Evolutionary conservation across 2,888 invertebrate species (phyloP).

Genomic region (Zootermopsis nevadensis): DNA sequence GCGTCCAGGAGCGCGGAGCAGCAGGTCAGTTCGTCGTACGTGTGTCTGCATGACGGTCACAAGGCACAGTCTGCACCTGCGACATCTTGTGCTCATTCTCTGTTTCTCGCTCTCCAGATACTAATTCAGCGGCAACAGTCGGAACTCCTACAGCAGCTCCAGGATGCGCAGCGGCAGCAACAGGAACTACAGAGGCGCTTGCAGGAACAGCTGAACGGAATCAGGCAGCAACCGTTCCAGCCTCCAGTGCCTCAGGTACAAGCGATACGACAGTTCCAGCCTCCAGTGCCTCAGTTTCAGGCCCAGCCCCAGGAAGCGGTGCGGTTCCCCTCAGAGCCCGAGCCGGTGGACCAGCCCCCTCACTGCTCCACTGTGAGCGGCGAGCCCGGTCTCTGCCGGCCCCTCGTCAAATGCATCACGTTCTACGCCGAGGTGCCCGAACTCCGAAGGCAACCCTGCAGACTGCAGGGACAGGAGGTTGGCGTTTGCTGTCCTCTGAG

Average conservation of each 20-base stretch:
- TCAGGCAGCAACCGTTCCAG: slow-evolving; percentile 19
- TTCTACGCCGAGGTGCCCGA: slow-evolving; percentile 61
- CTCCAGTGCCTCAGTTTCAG: slow-evolving; percentile 20
- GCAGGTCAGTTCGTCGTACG: not conserved
- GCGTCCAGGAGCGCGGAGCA: slow-evolving; percentile 53
- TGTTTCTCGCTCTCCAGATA: not conserved
- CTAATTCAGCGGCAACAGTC: slow-evolving; percentile 48
- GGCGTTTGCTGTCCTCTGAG: slow-evolving; percentile 60
- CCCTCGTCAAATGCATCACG: slow-evolving; percentile 59
- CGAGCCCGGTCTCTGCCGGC: slow-evolving; percentile 58
- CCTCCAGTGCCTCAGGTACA: not conserved
- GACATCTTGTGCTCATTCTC: too few relatives aligned
- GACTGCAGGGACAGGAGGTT: slow-evolving; percentile 56
- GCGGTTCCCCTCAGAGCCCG: slow-evolving; percentile 20
- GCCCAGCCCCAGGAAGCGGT: slow-evolving; percentile 28
- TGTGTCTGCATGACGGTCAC: not conserved
- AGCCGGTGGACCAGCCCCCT: slow-evolving; percentile 26
- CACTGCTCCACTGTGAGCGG: slow-evolving; percentile 57
- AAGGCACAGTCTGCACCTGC: too few relatives aligned
- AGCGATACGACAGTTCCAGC: not conserved
- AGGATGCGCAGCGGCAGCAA: slow-evolving; percentile 54
- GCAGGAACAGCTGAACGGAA: slow-evolving; percentile 49
- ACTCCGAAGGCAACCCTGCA: slow-evolving; percentile 59
- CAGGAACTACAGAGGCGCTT: slow-evolving; percentile 55
- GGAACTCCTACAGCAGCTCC: slow-evolving; percentile 52